Conservation (phyloP, 2,113 vertebrate genomes). For the Percina caprodes region DNA sequence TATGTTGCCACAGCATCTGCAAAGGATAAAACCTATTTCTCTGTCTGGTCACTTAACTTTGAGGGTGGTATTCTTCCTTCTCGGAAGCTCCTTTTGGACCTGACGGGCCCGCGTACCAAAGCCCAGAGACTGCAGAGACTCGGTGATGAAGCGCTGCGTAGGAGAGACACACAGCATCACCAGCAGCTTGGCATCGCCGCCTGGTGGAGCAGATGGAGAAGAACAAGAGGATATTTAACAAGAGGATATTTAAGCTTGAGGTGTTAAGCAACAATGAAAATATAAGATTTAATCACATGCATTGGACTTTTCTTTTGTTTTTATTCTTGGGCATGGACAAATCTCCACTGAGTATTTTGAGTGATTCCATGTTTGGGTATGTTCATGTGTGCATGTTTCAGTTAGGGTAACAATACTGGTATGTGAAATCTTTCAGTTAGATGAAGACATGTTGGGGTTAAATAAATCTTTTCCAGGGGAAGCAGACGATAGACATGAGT, state of each 20-base stretch:
- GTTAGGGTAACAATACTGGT: neutral
- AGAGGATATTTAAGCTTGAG: neutral
- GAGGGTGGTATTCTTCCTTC: conserved; percentile 74
- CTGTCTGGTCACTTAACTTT: conserved; percentile 65
- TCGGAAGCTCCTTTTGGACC: conserved; percentile 79
- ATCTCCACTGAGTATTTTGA: neutral
- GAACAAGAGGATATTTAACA: neutral
- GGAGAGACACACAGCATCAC: conserved; percentile 90
- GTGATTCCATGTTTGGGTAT: neutral
- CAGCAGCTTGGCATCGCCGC: conserved; percentile 89
- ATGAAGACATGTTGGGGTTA: neutral
- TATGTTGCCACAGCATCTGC: neutral
- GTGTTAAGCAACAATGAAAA: neutral
- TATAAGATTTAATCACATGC: neutral
- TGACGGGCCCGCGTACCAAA: conserved; percentile 85
- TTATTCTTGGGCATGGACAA: neutral
- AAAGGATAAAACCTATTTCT: neutral
- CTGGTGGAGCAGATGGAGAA: conserved; percentile 71
- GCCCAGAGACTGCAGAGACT: conserved; percentile 87
- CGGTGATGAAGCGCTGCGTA: conserved; percentile 82
- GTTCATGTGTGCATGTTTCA: neutral
- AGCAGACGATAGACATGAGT: neutral
- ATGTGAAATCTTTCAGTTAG: conserved; percentile 1
- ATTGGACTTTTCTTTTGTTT: neutral
- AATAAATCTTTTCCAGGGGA: neutral